A percentile compares a stretch with the other conserved stretches of the same genome.
Conservation (phyloP, 2,113 vertebrate species). For the Centropus bengalensis region DNA sequence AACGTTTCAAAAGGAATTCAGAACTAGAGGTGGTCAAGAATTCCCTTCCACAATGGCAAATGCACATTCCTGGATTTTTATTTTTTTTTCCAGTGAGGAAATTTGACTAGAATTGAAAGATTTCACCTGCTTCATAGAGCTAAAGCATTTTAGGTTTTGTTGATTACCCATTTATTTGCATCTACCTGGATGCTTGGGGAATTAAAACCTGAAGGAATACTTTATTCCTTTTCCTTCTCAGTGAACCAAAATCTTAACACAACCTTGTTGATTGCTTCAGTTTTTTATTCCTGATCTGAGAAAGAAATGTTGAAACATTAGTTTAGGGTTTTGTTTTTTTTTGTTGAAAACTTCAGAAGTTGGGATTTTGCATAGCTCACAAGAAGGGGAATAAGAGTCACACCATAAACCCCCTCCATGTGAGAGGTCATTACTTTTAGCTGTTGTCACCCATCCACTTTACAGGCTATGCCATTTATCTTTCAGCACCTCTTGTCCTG, state of each 20-base stretch:
- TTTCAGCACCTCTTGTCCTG: background rate
- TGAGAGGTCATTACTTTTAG: background rate
- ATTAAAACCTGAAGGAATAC: background rate
- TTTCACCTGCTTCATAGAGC: background rate
- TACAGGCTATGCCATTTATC: background rate
- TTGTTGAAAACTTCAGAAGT: background rate
- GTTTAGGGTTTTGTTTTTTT: background rate
- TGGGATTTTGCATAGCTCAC: background rate
- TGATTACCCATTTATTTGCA: background rate
- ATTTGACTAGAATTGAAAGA: background rate
- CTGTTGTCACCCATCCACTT: background rate
- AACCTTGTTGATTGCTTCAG: background rate
- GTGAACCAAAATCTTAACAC: background rate
- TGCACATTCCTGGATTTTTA: background rate
- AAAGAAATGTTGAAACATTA: background rate
- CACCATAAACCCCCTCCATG: rapidly evolving
- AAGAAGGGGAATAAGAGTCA: background rate
- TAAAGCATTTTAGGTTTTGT: background rate
- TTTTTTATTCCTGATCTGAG: background rate
- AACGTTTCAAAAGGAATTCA: background rate
- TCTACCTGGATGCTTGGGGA: background rate
- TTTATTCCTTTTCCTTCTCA: background rate
- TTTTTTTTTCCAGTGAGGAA: background rate
- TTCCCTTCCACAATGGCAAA: background rate
- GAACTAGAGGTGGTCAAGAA: background rate